phyloP scores from a whole-genome alignment of 2,113 vertebrate genomes.

The Mirza zaza region DNA sequence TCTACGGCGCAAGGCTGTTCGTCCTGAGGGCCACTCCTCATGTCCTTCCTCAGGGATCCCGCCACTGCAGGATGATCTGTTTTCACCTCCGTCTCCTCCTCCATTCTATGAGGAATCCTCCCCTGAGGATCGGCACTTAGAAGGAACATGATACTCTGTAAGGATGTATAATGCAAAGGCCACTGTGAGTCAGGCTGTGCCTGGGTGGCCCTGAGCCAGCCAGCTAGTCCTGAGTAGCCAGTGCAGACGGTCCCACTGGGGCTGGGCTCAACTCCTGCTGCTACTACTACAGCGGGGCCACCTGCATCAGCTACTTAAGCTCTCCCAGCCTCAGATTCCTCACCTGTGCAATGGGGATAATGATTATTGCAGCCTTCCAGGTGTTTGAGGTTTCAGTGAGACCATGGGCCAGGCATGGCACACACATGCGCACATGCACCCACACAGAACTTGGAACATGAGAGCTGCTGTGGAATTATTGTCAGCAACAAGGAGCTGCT shows the following conservation, averaged over 20 bases:
- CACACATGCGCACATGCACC: not conserved
- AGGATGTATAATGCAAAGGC: not conserved
- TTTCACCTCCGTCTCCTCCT: not conserved
- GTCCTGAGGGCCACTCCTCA: not conserved
- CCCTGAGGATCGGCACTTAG: not conserved
- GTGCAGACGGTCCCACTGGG: fast-evolving
- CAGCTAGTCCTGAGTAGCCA: not conserved
- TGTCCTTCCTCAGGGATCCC: not conserved
- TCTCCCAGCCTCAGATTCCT: not conserved
- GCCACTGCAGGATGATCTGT: not conserved
- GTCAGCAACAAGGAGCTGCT: not conserved
- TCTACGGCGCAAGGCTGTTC: not conserved
- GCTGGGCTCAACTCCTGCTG: not conserved
- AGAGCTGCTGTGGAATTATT: not conserved
- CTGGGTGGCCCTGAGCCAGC: not conserved
- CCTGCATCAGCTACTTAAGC: not conserved
- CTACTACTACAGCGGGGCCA: not conserved
- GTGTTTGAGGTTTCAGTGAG: not conserved
- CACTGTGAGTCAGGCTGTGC: not conserved
- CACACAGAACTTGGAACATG: too few species aligned
- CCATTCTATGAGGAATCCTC: not conserved
- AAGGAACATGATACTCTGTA: not conserved
- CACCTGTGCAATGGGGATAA: not conserved
- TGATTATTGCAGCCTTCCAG: not conserved
- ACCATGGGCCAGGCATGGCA: not conserved